Conservation (phyloP, 1,140 invertebrate species). For the Musca domestica region DNA sequence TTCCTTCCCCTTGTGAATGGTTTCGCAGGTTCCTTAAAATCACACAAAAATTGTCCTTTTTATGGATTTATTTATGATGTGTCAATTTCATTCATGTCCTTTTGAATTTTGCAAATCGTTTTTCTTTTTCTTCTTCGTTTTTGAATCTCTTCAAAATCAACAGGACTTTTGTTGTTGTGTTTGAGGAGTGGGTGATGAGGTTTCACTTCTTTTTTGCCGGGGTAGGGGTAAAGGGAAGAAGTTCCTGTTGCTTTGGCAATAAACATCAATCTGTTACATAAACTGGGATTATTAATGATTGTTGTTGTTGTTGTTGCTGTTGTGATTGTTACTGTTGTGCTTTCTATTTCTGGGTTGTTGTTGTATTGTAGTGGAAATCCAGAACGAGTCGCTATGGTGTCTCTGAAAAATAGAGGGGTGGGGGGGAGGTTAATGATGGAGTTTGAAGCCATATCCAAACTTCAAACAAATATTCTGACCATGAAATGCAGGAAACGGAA, state of each 20-base stretch:
- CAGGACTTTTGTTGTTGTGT: background rate
- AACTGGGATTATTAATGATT: slow-evolving; percentile 22
- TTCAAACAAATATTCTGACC: no score
- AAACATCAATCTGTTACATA: slow-evolving; percentile 21
- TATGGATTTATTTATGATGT: slow-evolving; percentile 14
- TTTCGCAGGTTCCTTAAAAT: no score
- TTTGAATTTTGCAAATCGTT: background rate
- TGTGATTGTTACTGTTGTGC: no score
- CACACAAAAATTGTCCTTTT: no score
- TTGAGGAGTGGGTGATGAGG: background rate
- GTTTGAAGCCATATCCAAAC: background rate
- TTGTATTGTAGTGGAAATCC: background rate
- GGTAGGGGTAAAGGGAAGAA: background rate
- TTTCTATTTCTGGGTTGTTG: background rate
- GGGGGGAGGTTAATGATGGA: background rate
- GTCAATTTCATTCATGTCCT: slow-evolving; percentile 17
- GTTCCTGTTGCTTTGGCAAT: slow-evolving; percentile 20
- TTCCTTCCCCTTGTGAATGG: no score
- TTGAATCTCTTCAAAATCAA: background rate
- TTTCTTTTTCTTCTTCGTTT: background rate
- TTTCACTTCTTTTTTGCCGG: background rate
- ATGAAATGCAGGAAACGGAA: background rate
- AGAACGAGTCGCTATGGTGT: background rate
- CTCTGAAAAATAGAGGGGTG: slow-evolving; percentile 18
- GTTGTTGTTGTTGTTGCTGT: background rate